These are phyloP conservation scores for Ooceraea biroi DNA, from an alignment of 1,140 invertebrate genomes.

Conservation along the genomic window DNA sequence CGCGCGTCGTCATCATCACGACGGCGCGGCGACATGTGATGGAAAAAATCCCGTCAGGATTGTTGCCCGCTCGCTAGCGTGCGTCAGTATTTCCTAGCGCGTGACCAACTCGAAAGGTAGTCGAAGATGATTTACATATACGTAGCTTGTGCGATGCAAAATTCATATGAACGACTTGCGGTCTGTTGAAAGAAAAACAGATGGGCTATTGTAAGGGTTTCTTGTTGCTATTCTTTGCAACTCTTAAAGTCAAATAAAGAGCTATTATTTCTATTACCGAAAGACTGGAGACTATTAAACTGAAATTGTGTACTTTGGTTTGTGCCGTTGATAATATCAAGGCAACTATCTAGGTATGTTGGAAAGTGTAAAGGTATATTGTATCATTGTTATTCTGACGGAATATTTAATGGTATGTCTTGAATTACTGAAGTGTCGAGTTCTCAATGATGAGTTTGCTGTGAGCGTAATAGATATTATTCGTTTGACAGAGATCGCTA, in stretches of 20 bases:
- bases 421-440: conserved; percentile 9
- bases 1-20: conserved; percentile 59
- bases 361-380: no score
- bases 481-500: neutral
- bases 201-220: neutral
- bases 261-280: conserved; percentile 11
- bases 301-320: conserved; percentile 29
- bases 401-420: conserved; percentile 37
- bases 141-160: conserved; percentile 14
- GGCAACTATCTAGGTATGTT: conserved; percentile 37
- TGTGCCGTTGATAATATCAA: conserved; percentile 35
- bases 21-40: neutral
- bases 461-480: neutral
- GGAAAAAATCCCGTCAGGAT: conserved; percentile 36
- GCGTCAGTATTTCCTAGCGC: conserved; percentile 22
- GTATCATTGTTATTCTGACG: conserved; percentile 21
- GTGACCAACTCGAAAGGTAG: neutral
- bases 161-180: conserved; percentile 18
- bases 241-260: neutral
- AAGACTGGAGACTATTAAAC: conserved; percentile 19
- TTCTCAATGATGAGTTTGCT: conserved; percentile 22
- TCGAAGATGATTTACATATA: conserved; percentile 1
- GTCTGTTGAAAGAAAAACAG: neutral
- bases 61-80: neutral
- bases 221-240: neutral